Percentiles rank a stretch among this genome's conserved stretches.
These are phyloP conservation scores for Ranitomeya variabilis DNA, from an alignment of 2,113 vertebrate genomes.

Conservation along the genomic window DNA sequence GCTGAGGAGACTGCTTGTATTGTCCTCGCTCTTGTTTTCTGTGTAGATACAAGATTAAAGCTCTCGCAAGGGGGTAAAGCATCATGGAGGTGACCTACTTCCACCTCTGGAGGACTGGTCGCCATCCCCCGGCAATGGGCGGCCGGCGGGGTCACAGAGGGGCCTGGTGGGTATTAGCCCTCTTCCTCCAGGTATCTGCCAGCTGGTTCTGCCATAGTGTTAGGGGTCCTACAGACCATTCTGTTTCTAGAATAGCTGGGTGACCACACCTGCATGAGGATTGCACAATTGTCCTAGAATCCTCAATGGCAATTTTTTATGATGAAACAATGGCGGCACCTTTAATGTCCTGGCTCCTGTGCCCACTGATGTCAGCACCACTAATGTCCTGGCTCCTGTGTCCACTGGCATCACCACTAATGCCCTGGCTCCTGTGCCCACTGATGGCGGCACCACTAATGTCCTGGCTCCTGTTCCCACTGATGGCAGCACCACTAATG, in stretches of 20 bases:
- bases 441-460: too few relatives aligned
- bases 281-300: too few relatives aligned
- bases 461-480: too few relatives aligned
- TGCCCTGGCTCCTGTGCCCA: too few relatives aligned
- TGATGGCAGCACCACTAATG: too few relatives aligned
- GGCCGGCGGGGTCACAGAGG: not conserved
- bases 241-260: not conserved
- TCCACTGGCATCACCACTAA: too few relatives aligned
- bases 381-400: too few relatives aligned
- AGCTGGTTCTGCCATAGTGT: not conserved
- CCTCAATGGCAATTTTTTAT: too few relatives aligned
- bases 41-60: not conserved
- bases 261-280: not conserved
- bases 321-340: too few relatives aligned
- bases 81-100: constrained; percentile 9
- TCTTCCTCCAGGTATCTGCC: not conserved
- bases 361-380: too few relatives aligned
- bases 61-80: constrained; percentile 1
- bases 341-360: too few relatives aligned
- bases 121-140: not conserved
- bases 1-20: not conserved
- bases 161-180: not conserved
- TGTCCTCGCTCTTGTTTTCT: not conserved
- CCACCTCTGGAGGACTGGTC: not conserved
- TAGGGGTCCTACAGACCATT: not conserved